Percentiles rank a stretch among this genome's conserved stretches.
phyloP scores from a whole-genome alignment of 2,113 vertebrate species.

The Forbesichthys papilliferus region DNA sequence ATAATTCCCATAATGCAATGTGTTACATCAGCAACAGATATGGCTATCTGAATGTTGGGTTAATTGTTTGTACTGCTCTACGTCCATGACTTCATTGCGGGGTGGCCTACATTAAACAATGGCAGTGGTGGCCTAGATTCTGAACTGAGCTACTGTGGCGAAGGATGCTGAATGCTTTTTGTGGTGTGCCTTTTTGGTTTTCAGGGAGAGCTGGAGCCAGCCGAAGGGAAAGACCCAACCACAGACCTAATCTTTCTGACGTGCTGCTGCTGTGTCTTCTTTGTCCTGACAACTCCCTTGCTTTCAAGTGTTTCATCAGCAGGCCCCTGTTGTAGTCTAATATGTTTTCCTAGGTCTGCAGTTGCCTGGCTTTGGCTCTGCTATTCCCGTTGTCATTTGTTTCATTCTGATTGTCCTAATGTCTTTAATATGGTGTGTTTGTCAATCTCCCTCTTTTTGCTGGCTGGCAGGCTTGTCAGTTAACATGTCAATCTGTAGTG shows the following conservation, averaged over 20 bases:
- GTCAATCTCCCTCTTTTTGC: conserved; percentile 29
- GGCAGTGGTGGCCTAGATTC: conserved; percentile 38
- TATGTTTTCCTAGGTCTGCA: neutral
- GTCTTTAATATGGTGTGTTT: neutral
- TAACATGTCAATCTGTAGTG: neutral
- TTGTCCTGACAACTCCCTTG: conserved; percentile 5
- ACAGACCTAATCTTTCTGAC: conserved; percentile 36
- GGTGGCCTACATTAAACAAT: conserved; percentile 57
- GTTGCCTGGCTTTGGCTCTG: neutral
- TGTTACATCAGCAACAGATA: conserved; percentile 14
- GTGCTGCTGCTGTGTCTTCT: conserved; percentile 32
- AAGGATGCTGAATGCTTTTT: conserved; percentile 24
- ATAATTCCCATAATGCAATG: conserved; percentile 13
- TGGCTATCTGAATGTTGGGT: conserved; percentile 17
- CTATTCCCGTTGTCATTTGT: neutral
- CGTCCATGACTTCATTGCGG: conserved; percentile 44
- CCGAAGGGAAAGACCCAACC: conserved; percentile 8
- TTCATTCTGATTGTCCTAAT: neutral
- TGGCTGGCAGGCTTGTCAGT: neutral
- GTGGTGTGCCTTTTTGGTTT: conserved; percentile 36
- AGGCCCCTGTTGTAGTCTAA: neutral
- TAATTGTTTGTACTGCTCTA: conserved; percentile 35
- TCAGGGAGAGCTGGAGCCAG: conserved; percentile 27
- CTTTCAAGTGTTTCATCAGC: conserved; percentile 18
- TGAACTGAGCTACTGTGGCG: conserved; percentile 37